Base-by-base conservation (phyloP, 2,113 vertebrate genomes). In the Penelope pileata region DNA sequence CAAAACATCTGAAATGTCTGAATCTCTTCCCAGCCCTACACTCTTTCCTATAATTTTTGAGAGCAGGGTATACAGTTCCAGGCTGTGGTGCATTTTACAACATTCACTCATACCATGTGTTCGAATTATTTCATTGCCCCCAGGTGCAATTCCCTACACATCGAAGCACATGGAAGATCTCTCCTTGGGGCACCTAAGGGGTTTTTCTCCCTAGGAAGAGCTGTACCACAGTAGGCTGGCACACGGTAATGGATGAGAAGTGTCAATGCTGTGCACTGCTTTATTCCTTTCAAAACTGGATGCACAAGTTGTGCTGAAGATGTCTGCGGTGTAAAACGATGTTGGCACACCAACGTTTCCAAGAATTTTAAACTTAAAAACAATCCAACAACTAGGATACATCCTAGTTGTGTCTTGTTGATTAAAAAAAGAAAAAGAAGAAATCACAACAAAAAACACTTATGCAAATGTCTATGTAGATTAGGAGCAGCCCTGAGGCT, bases 391-490 rank as follows among this genome's bases (percentile, higher is more conserved):
- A 22, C 13, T 53, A 73, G 8, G 19, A 14, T 73, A 29, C 27
- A 64, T 27, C 7, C 29, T 53, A 15, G 10, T 47, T 47, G 11
- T 51, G 22, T 51, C 38, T 68, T 53, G 30, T 38, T 58, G 42
- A 43, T 73, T 45, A 45, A 75, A 42, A 50, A 26, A 26, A n/a
- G 23, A 19, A 7, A 36, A 8, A 5, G 32, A 82, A 36, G 12
- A 42, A 78, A 27, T 76, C 48, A 64, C 40, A 56, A 60, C 22
- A 68, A 82, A 90, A 94, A 16, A 1, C 47, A n/a, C 8, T 88
- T 90, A 94, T 95, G 82, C 30, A 94, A 96, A 95, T 92, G 3
- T 1, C 10, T 83, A 32, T 34, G n/a, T 40, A 86, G 82, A 77
- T 63, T 22, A 59, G 42, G 89, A 60, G 38, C 78, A 83, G 82